A percentile compares a stretch with the other conserved stretches of the same genome.
Evolutionary conservation across 1,140 invertebrate species (phyloP).

Genomic region (Macrocentrus cingulum): DNA sequence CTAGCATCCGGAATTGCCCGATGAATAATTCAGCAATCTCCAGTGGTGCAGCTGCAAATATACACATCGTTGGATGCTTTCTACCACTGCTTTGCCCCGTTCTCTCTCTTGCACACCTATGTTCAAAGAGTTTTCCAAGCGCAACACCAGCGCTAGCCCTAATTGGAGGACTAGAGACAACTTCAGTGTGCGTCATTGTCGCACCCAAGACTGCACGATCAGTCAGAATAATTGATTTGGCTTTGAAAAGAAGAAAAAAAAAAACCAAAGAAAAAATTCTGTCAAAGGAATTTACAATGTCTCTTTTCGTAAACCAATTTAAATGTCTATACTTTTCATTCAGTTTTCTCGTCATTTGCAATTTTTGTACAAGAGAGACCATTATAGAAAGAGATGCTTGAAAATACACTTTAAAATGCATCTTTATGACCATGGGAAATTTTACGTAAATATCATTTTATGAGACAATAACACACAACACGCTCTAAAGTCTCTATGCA

Average conservation of each 20-base stretch:
- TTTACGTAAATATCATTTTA: not conserved
- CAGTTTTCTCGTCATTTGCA: no score
- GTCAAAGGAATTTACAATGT: no score
- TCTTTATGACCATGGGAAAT: not conserved
- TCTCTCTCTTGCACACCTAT: not conserved
- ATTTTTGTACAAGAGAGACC: no score
- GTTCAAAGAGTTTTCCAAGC: conserved; percentile 1
- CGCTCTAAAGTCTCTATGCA: not conserved
- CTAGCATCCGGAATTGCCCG: conserved; percentile 24
- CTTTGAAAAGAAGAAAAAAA: no score
- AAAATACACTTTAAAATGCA: not conserved
- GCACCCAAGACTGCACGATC: no score
- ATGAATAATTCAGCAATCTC: conserved; percentile 27
- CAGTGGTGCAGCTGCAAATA: conserved; percentile 4
- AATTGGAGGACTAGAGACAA: no score
- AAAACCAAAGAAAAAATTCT: no score
- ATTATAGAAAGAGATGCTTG: not conserved
- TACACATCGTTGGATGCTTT: not conserved
- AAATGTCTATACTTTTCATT: no score
- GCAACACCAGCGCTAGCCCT: not conserved
- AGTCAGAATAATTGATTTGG: no score
- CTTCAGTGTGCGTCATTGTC: no score
- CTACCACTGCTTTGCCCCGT: not conserved
- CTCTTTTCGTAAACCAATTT: no score
- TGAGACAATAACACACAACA: not conserved